Base-by-base conservation (phyloP, 2,113 vertebrate genomes). In the Girardinichthys multiradiatus region DNA sequence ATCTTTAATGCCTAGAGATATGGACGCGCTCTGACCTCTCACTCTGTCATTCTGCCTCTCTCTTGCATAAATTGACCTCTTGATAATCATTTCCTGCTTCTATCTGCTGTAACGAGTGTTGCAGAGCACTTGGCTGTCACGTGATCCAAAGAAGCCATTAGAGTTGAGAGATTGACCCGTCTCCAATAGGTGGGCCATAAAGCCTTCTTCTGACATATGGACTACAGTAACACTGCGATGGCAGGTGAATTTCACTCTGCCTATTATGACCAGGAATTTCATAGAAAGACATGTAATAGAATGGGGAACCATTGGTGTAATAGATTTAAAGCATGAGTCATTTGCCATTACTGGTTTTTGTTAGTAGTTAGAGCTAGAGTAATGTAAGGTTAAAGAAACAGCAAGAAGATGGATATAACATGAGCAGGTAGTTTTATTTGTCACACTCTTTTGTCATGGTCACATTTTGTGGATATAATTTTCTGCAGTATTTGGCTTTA, bases 1-100 rank as follows among this genome's bases (percentile, higher is more conserved):
- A 90, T 92, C 91, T 92, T 93, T 94, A 91, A 92, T 92, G 88
- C 90, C 84, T 63, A 85, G 91, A 92, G 90, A 92, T 91, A 92
- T 91, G 84, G 86, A 87, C 74, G 80, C 59, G 86, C 85, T 86
- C 85, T 93, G 90, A 92, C 90, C 91, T 74, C 89, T 90, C 85
- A 86, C 88, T 92, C 85, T 85, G 90, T 90, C 90, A 90, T 87
- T 80, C 85, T 78, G 82, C 88, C 82, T 87, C 87, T 87, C 86
- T 70, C 82, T 86, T 84, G 85, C 90, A 90, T 92, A 92, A 93
- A 94, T 94, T 92, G 92, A 91, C 91, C 92, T 92, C 87, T 90
- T 88, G 89, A 93, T 93, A 91, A 91, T 92, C 86, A 92, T 91
- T 90, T 85, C 80, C 84, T 86, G 86, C 90, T 87, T 79, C 88